Percentiles rank a stretch among this genome's conserved stretches.
Conservation (phyloP, 2,113 vertebrate genomes). For the Bufo bufo region DNA sequence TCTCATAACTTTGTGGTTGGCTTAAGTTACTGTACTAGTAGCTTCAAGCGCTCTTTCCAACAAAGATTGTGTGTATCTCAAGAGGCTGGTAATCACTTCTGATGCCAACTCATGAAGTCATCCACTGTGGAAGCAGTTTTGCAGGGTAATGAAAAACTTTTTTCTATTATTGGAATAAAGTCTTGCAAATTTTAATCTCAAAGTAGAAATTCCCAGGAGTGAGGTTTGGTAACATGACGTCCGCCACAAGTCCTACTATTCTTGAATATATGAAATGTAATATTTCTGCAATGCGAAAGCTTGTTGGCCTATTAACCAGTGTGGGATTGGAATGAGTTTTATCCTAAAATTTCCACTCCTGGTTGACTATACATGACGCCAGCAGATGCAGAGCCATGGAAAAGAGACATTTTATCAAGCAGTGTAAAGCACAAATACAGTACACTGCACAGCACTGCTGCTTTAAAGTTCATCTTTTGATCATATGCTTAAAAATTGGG, state of each 20-base stretch:
- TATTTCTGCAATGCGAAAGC: background rate
- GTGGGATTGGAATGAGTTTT: background rate
- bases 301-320: background rate
- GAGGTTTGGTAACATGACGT: background rate
- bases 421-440: background rate
- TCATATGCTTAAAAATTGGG: too few species aligned
- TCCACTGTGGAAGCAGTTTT: conserved; percentile 59
- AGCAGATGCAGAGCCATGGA: background rate
- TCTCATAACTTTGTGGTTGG: background rate
- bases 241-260: background rate
- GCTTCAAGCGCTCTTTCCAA: conserved; percentile 59
- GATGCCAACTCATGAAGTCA: conserved; percentile 67
- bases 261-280: conserved; percentile 10
- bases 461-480: too few species aligned
- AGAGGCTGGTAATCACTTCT: background rate
- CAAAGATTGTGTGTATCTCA: conserved; percentile 56
- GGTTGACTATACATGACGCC: background rate
- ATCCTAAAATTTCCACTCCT: background rate
- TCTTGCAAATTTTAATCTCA: conserved; percentile 18
- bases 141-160: conserved; percentile 25
- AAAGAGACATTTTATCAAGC: background rate
- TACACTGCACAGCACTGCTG: background rate
- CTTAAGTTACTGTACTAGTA: conserved; percentile 59
- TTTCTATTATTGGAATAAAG: background rate
- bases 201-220: background rate